Evolutionary conservation across 2,888 invertebrate genomes (phyloP), one percentile per base, ranked within the genome.

Genomic region (Petrolisthes cinctipes): DNA sequence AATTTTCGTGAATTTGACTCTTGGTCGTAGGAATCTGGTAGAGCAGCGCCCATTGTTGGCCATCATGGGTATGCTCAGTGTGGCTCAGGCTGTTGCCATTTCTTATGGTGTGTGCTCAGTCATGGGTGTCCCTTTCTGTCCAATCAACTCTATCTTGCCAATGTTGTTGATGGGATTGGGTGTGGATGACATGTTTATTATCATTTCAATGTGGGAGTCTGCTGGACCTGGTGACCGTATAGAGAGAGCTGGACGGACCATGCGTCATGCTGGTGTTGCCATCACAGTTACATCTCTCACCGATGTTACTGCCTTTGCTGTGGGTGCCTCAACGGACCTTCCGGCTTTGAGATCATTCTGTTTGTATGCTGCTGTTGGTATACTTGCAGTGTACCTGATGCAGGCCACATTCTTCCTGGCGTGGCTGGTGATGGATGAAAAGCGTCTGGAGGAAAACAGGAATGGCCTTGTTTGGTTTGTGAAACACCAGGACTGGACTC

Each of bases 11-110:
- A 94, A 95, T 91, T 92, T 95, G 91, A 95, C 95, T 89, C 93
- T 97, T 86, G 96, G 96, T 9, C 95, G 95, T 92, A 95, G 94
- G 92, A 96, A 96, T 92, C 95, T 95, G 94, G 93, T 96, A 51
- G 96, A 96, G 93, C 94, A 95, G 91, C 94, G 95, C 85, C 92
- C 93, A 88, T 86, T 89, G 23, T 83, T 92, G 23, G 91, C 92
- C 9, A 71, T 93, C 54, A 91, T 92, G 91, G 93, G 93, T 4
- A 92, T 93, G 7, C 92, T 92, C 17, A 92, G 93, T 4, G 93
- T 93, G 11, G 92, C 92, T 0, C 92, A 92, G 89, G 92, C 93
- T 11, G 92, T 93, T 37, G 86, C 92, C 56, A 92, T 93, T 0
- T 92, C 93, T 0, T 93, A 92, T 88, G 93, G 93, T 9, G 20